Evolutionary conservation across 2,888 invertebrate genomes (phyloP).

Genomic region (Agrochola lota): DNA sequence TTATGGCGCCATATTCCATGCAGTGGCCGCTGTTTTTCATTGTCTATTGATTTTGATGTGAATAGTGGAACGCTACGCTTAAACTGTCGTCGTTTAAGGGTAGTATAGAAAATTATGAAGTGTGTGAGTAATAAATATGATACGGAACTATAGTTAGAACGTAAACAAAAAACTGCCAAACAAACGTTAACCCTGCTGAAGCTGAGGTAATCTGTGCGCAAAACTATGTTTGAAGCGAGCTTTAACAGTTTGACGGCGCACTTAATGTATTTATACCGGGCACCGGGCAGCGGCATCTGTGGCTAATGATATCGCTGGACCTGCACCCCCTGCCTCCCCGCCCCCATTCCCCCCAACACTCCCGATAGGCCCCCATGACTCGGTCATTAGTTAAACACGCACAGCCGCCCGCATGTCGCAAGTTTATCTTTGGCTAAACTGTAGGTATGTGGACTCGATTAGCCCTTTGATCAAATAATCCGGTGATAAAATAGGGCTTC

Average conservation of each 20-base stretch:
- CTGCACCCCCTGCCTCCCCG: conserved; percentile 66
- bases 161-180: conserved; percentile 55
- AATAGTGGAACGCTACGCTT: conserved; percentile 68
- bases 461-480: conserved; percentile 91
- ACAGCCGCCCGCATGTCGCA: conserved; percentile 90
- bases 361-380: conserved; percentile 82
- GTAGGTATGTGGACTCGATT: conserved; percentile 90
- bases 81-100: conserved; percentile 73
- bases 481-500: conserved; percentile 88
- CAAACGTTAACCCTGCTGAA: conserved; percentile 35
- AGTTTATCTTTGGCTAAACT: conserved; percentile 90
- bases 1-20: conserved; percentile 87
- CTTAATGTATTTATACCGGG: conserved; percentile 90
- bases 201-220: conserved; percentile 68
- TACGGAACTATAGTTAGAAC: conserved; percentile 1
- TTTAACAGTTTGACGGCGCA: conserved; percentile 89
- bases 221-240: conserved; percentile 81
- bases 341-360: conserved; percentile 52
- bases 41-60: conserved; percentile 88
- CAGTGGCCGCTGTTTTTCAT: conserved; percentile 88
- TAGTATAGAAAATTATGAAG: conserved; percentile 58
- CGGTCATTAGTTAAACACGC: conserved; percentile 91
- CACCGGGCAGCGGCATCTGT: conserved; percentile 88
- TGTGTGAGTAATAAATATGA: conserved; percentile 34
- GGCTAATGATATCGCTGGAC: conserved; percentile 90